Evolutionary conservation across 2,888 invertebrate species (phyloP).

Genomic region (Crematogaster levior): DNA sequence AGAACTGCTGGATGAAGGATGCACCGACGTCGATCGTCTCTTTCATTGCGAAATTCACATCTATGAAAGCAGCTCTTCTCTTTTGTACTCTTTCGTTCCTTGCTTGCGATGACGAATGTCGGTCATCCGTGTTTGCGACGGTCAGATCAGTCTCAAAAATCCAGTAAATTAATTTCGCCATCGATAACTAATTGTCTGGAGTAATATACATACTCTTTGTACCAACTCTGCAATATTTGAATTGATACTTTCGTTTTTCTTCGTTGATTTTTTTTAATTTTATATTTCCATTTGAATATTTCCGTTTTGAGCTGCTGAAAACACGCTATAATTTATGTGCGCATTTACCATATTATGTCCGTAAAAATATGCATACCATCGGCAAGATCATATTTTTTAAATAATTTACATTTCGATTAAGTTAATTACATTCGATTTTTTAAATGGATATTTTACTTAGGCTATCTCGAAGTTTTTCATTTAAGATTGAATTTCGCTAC

Average conservation of each 20-base stretch:
- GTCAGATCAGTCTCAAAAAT: constrained; percentile 72
- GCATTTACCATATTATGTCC: background rate
- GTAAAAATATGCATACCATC: background rate
- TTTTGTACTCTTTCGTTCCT: background rate
- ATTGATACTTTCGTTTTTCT: background rate
- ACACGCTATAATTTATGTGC: background rate
- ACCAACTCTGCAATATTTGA: background rate
- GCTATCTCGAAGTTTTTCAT: background rate
- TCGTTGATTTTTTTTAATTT: background rate
- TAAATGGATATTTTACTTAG: background rate
- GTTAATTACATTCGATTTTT: background rate
- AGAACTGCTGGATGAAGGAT: constrained; percentile 40
- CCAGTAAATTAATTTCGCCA: constrained; percentile 53
- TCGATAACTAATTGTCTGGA: constrained; percentile 15
- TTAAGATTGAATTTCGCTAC: constrained; percentile 13
- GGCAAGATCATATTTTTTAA: background rate
- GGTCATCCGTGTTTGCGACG: constrained; percentile 39
- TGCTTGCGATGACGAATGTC: constrained; percentile 22
- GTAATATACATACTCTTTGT: background rate
- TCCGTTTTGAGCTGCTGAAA: constrained; percentile 2
- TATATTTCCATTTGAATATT: background rate
- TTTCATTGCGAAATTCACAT: constrained; percentile 40
- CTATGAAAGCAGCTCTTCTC: constrained; percentile 37
- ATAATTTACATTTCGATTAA: background rate
- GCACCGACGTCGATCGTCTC: constrained; percentile 22